These are phyloP conservation scores for Crypturellus undulatus DNA, from an alignment of 2,113 vertebrate genomes.

Conservation along the genomic window DNA sequence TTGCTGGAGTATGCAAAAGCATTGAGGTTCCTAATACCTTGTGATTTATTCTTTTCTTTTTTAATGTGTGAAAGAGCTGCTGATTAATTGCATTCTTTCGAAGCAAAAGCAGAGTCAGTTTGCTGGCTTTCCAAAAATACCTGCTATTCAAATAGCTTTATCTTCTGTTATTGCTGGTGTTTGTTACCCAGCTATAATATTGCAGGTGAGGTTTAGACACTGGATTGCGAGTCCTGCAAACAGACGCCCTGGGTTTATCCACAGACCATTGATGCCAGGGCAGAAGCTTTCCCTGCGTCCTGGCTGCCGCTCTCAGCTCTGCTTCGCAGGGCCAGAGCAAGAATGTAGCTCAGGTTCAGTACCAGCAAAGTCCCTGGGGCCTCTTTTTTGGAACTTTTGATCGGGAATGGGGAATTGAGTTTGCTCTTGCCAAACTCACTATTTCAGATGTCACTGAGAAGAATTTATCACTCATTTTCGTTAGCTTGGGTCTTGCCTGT, in stretches of 20 bases:
- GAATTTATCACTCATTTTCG: neutral
- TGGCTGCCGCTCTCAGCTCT: neutral
- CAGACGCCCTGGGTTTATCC: neutral
- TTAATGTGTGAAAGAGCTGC: neutral
- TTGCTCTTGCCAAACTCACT: neutral
- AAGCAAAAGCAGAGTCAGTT: neutral
- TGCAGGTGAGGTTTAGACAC: neutral
- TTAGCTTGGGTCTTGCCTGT: neutral
- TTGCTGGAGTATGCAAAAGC: constrained; percentile 21
- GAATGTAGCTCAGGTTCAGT: neutral
- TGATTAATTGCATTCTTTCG: neutral
- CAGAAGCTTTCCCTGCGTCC: neutral
- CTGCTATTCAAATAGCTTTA: neutral
- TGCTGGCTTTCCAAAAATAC: too few species aligned
- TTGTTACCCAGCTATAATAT: neutral
- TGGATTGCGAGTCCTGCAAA: neutral
- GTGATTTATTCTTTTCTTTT: neutral
- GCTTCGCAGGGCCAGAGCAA: neutral
- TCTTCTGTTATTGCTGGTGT: neutral
- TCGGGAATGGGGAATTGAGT: too few species aligned
- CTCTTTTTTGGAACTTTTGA: neutral
- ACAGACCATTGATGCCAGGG: neutral
- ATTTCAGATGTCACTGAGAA: neutral
- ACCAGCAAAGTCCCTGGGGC: neutral
- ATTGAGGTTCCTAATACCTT: neutral